Conservation (phyloP, 2,888 invertebrate species). For the Bellardia bayeri region DNA sequence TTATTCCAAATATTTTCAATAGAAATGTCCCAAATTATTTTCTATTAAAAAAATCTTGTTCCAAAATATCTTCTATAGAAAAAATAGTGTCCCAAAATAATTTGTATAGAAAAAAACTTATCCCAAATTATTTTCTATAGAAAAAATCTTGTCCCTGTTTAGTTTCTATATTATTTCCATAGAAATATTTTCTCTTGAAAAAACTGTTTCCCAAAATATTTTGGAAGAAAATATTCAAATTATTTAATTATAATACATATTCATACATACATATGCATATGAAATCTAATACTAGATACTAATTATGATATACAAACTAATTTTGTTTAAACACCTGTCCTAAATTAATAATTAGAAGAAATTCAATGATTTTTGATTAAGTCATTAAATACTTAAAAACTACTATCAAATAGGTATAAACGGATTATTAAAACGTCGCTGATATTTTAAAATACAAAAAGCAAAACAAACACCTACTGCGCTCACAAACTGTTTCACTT, state of each 20-base stretch:
- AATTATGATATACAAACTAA: background rate
- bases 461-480: constrained; percentile 45
- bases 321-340: constrained; percentile 42
- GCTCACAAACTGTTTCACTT: background rate
- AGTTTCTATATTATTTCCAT: too few species aligned
- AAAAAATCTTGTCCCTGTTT: background rate
- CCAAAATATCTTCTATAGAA: too few species aligned
- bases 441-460: constrained; percentile 44
- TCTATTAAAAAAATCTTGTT: too few species aligned
- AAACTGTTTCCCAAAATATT: too few species aligned
- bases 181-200: too few species aligned
- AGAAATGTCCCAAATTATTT: too few species aligned
- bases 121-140: background rate
- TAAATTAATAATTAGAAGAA: constrained; percentile 32
- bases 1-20: too few species aligned
- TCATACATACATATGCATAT: too few species aligned
- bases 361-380: constrained; percentile 77
- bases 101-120: too few species aligned
- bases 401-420: constrained; percentile 18
- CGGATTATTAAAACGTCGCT: constrained; percentile 60
- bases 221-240: too few species aligned
- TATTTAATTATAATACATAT: too few species aligned
- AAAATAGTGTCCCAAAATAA: too few species aligned
- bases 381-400: constrained; percentile 80
- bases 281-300: background rate